These are phyloP conservation scores for Corydoras sp. DNA, from an alignment of 2,113 vertebrate species.

Conservation along the genomic window DNA sequence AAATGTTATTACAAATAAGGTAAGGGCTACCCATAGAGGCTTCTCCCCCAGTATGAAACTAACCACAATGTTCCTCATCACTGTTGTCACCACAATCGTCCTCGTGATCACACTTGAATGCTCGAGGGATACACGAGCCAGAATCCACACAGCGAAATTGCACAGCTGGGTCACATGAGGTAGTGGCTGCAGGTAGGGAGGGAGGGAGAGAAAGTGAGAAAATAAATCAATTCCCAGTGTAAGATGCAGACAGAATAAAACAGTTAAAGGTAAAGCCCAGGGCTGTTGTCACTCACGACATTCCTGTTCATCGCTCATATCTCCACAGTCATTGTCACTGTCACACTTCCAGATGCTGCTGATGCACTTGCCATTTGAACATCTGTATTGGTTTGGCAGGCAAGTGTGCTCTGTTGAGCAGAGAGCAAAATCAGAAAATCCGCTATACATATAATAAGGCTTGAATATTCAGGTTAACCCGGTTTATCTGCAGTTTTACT, in stretches of 20 bases:
- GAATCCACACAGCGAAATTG: constrained; percentile 90
- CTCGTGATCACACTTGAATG: constrained; percentile 96
- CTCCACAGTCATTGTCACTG: constrained; percentile 93
- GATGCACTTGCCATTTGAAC: constrained; percentile 92
- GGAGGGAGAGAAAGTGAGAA: not conserved
- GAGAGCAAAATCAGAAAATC: too few relatives aligned
- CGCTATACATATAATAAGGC: too few relatives aligned
- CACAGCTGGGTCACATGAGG: constrained; percentile 76
- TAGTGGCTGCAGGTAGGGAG: constrained; percentile 70
- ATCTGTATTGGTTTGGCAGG: constrained; percentile 87
- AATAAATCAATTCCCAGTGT: not conserved
- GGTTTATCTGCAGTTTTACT: too few relatives aligned
- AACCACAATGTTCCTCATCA: constrained; percentile 89
- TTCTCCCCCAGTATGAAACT: constrained; percentile 33
- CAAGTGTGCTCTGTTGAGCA: constrained; percentile 71
- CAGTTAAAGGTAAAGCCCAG: not conserved
- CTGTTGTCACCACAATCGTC: constrained; percentile 97
- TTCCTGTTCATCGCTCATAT: constrained; percentile 93
- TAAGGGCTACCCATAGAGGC: too few relatives aligned
- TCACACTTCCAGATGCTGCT: constrained; percentile 98
- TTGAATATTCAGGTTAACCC: too few relatives aligned
- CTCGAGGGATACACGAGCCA: constrained; percentile 87
- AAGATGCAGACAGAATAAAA: not conserved
- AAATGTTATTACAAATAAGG: too few relatives aligned
- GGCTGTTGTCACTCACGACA: constrained; percentile 78